A percentile compares a stretch with the other conserved stretches of the same genome.
These are phyloP conservation scores for Popillia japonica DNA, from an alignment of 1,140 invertebrate species.

Conservation along the genomic window DNA sequence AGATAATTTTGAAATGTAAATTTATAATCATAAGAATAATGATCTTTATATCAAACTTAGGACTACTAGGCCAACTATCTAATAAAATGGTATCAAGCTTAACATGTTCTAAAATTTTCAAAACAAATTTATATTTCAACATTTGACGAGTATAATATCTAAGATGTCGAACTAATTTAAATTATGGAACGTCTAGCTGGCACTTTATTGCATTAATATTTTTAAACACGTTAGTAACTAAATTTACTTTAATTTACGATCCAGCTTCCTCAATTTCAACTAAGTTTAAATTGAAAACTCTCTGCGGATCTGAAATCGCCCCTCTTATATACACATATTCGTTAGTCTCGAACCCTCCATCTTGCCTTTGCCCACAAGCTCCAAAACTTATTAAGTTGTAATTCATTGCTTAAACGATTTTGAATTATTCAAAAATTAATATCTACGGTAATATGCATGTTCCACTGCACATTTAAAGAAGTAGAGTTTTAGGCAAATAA, in stretches of 20 bases:
- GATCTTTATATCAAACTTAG: too few species aligned
- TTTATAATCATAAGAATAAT: too few species aligned
- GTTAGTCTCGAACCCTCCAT: neutral
- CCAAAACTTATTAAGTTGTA: neutral
- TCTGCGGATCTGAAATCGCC: neutral
- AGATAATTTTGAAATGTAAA: too few species aligned
- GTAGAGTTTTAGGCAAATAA: too few species aligned
- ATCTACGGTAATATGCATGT: neutral
- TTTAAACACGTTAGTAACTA: constrained; percentile 6
- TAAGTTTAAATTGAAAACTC: constrained; percentile 11
- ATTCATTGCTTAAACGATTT: neutral
- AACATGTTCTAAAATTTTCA: neutral
- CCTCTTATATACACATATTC: neutral
- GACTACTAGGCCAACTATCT: too few species aligned
- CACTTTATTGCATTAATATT: neutral
- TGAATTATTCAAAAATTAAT: neutral
- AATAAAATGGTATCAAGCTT: too few species aligned
- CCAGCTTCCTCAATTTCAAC: neutral
- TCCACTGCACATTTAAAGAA: neutral
- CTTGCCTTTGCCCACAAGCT: neutral
- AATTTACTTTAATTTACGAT: constrained; percentile 8
- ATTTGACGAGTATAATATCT: neutral
- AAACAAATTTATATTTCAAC: neutral
- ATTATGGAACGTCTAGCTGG: neutral
- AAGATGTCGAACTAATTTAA: neutral